Evolutionary conservation across 2,888 invertebrate genomes (phyloP).

Genomic region (Drosophila pseudotalamancana): DNA sequence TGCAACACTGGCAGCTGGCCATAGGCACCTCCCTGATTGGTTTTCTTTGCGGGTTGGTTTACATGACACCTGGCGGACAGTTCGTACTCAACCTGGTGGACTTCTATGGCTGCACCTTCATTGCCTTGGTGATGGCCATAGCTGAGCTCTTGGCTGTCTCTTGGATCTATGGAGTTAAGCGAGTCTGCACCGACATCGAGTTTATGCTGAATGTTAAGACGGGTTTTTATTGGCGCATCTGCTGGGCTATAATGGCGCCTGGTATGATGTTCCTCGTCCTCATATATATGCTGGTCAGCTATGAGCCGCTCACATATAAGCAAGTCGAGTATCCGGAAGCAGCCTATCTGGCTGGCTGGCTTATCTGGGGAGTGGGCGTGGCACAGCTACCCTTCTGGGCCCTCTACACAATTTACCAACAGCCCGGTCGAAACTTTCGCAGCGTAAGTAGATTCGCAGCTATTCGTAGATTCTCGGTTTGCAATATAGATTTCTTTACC

Average conservation of each 20-base stretch:
- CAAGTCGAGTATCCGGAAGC: constrained; percentile 86
- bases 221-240: constrained; percentile 90
- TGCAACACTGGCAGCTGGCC: constrained; percentile 86
- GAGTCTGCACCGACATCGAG: constrained; percentile 90
- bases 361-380: constrained; percentile 85
- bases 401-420: constrained; percentile 77
- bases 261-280: constrained; percentile 89
- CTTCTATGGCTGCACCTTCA: constrained; percentile 90
- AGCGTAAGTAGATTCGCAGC: too few relatives aligned
- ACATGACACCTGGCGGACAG: constrained; percentile 90
- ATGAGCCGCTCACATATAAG: constrained; percentile 87
- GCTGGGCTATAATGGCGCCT: constrained; percentile 92
- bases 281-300: constrained; percentile 88
- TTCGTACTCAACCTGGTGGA: constrained; percentile 90
- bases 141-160: constrained; percentile 88
- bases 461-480: too few relatives aligned
- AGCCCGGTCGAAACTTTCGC: constrained; percentile 63
- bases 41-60: constrained; percentile 87
- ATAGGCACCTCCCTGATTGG: constrained; percentile 84
- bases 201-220: constrained; percentile 90
- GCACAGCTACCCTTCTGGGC: constrained; percentile 85
- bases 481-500: background rate
- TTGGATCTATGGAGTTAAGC: constrained; percentile 91
- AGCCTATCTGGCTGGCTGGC: constrained; percentile 86
- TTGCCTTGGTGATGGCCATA: constrained; percentile 88